Evolutionary conservation across 2,797 vertebrate genomes (phyloP), one percentile per base, ranked within the genome.

Genomic region (Valencia hispanica): DNA sequence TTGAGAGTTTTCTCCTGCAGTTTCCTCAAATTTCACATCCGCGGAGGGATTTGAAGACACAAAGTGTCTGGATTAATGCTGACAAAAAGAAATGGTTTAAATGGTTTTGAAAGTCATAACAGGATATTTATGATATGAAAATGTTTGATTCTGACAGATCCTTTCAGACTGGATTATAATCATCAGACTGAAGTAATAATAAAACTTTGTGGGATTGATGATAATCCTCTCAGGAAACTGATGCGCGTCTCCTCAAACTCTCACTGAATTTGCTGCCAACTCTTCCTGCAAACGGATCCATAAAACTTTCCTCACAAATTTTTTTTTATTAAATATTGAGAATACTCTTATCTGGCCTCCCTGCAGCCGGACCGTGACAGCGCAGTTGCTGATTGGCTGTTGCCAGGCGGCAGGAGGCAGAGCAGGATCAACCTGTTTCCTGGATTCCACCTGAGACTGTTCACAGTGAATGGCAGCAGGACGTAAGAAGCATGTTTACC

Each of bases 401-500:
- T 55, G 27, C 32, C 63, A 17, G 12, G 15, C 39, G 17, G 10
- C 8, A 9, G 34, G 32, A 41, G 43, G 73, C 1, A 15, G 70
- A 78, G 59, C 82, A 43, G 63, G 80, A 50, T 47, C 1, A 0
- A 41, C 75, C 39, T 41, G 79, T 78, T 66, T 45, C 34, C 12
- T 1, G 4, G 27, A 1, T 8, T 4, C n/a, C 61, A n/a, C 45
- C 30, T 7, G 1, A 5, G 43, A 12, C 7, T 57, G 0, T 0
- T 70, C 55, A 1, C 61, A 8, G 50, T 22, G 55, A 65, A 41
- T 17, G 17, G 20, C n/a, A 30, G 61, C 9, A 7, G 22, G 74
- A 70, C 11, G 4, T n/a, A 17, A 9, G 41, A 30, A 57, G 47
- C 65, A 83, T 81, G 79, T 45, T 89, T n/a, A 69, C 65, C 2